phyloP scores from a whole-genome alignment of 2,113 vertebrate genomes.

The Crotalus tigris region DNA sequence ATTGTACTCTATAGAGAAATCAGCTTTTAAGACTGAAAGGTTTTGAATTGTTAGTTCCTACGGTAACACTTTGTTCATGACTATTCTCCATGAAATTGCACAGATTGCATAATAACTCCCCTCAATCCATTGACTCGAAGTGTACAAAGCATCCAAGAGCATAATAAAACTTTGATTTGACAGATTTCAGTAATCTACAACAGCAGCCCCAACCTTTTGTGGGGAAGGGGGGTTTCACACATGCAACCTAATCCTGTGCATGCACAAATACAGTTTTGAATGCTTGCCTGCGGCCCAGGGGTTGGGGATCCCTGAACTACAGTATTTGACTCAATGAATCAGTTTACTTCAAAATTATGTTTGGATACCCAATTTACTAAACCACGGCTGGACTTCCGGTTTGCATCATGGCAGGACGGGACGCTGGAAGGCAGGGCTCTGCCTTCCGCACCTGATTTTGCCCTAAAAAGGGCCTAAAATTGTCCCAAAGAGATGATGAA shows the following conservation, averaged over 20 bases:
- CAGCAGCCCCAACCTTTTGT: neutral
- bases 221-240: neutral
- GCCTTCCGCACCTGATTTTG: no score
- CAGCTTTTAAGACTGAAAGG: neutral
- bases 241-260: neutral
- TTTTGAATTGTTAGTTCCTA: neutral
- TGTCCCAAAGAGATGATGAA: no score
- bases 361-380: neutral
- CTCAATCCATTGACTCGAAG: neutral
- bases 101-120: neutral
- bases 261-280: neutral
- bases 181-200: neutral
- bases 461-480: no score
- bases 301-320: neutral
- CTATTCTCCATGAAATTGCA: neutral
- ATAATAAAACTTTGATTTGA: neutral
- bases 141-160: neutral
- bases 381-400: no score
- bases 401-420: no score
- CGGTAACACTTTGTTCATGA: neutral
- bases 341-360: neutral
- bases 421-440: no score
- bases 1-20: neutral
- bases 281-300: neutral
- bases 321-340: neutral